Evolutionary conservation across 2,888 invertebrate genomes (phyloP), one percentile per base, ranked within the genome.

Genomic region (Leptinotarsa rubiginosa): DNA sequence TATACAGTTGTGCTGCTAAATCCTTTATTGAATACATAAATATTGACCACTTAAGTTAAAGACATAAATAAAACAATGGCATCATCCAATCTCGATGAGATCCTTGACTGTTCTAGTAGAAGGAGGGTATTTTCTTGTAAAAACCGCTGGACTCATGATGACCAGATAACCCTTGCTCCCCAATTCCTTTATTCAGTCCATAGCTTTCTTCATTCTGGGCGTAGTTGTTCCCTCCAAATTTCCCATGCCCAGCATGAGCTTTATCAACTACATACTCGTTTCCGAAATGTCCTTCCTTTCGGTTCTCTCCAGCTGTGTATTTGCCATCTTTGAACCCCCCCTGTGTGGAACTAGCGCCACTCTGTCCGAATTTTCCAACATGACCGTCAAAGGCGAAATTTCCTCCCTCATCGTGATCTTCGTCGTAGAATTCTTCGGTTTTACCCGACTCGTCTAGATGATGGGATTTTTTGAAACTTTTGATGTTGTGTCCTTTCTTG

Each of bases 391-490:
- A 89, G 49, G 90, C 84, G 81, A 89, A 89, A 81, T 91, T 90
- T 79, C 91, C 91, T 0, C 90, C 92, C 83, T 92, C 91, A 81
- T 92, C 91, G 79, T 92, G 91, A 20, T 90, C 91, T 81, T 92
- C 92, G 73, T 92, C 92, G 81, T 91, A 92, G 88, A 90, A 92
- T 81, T 89, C 91, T 83, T 92, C 92, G 7, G 91, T 90, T 84
- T 92, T 92, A 73, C 92, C 92, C 80, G 91, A 90, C 81, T 92
- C 92, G 81, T 92, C 92, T 81, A 92, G 92, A 83, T 92, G 92
- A 83, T 92, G 91, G 4, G 92, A 91, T 4, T 90, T 89, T 83
- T 92, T 92, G 85, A 91, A 92, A n/a, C 92, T 92, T 84, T 92
- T 92, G 84, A 91, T 91, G 16, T 90, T 89, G 83, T 92, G 92